Conservation (phyloP, 2,797 vertebrate genomes). For the Melanotaenia maccullochi region DNA sequence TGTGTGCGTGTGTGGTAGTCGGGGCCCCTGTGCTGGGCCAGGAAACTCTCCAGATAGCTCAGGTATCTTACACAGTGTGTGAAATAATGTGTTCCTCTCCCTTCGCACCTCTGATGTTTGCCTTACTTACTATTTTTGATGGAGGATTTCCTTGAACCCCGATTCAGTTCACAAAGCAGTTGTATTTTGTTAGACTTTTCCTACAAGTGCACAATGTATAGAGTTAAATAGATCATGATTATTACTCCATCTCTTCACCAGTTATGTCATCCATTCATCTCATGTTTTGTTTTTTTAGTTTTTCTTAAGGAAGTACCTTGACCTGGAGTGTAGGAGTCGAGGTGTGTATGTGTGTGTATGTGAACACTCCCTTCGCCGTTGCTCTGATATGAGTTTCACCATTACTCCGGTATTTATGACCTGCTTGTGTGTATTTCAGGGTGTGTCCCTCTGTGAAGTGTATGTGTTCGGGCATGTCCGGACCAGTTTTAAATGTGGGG, state of each 20-base stretch:
- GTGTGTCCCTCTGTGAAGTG: constrained; percentile 39
- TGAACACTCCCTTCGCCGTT: constrained; percentile 52
- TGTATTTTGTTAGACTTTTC: constrained; percentile 82
- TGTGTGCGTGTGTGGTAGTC: constrained; percentile 40
- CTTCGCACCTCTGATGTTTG: constrained; percentile 83
- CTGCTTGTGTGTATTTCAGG: constrained; percentile 59
- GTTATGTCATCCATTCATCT: constrained; percentile 44
- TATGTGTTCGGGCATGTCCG: constrained; percentile 62
- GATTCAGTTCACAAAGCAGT: constrained; percentile 83
- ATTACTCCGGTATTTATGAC: constrained; percentile 74
- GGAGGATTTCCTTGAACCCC: constrained; percentile 78
- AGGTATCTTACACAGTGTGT: constrained; percentile 82
- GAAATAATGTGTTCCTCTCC: constrained; percentile 76
- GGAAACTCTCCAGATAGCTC: constrained; percentile 82
- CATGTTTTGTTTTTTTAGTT: not conserved
- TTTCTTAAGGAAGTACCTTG: constrained; percentile 32
- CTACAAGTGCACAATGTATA: constrained; percentile 83
- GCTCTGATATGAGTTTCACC: constrained; percentile 65
- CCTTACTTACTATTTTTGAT: constrained; percentile 85
- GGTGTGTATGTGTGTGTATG: constrained; percentile 43
- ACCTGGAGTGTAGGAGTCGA: constrained; percentile 59
- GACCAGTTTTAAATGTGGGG: constrained; percentile 54
- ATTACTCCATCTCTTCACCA: constrained; percentile 54
- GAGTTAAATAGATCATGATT: constrained; percentile 67
- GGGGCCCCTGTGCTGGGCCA: constrained; percentile 66